Percentiles rank a stretch among this genome's conserved stretches.
Conservation (phyloP, 37 sponge, comb jelly and placozoan species). For the Chondrosia reniformis region DNA sequence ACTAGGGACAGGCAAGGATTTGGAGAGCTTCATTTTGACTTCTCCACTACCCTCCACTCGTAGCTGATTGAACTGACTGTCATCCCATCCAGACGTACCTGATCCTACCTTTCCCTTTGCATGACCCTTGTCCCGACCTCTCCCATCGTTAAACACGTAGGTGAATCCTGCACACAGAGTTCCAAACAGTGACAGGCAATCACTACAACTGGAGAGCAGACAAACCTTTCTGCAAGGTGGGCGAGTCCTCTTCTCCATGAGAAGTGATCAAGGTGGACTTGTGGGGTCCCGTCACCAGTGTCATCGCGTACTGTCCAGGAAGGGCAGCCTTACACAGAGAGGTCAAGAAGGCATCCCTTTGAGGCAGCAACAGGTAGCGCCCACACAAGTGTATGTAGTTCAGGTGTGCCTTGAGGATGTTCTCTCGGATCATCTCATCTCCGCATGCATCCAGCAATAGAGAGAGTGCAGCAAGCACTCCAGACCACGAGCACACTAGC, state of each 20-base stretch:
- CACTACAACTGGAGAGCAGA: background rate
- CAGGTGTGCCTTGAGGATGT: constrained; percentile 68
- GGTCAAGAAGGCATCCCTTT: constrained; percentile 89
- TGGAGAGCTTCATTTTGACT: background rate
- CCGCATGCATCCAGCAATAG: constrained; percentile 75
- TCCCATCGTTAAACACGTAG: background rate
- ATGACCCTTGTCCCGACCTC: background rate
- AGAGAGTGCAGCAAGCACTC: constrained; percentile 80
- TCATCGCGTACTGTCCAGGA: constrained; percentile 77
- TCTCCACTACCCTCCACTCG: background rate
- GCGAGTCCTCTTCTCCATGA: background rate
- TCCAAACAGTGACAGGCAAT: background rate
- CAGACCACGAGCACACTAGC: constrained; percentile 82
- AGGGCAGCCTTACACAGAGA: constrained; percentile 85
- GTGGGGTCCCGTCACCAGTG: constrained; percentile 15
- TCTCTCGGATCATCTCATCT: constrained; percentile 75
- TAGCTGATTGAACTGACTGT: background rate
- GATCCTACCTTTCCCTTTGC: background rate
- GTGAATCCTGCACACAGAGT: background rate
- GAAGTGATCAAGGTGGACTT: background rate
- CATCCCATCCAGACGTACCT: too few relatives aligned
- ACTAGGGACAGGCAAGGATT: too few relatives aligned
- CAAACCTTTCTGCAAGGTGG: background rate
- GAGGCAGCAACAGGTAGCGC: constrained; percentile 40
- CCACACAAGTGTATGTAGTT: constrained; percentile 84